Evolutionary conservation across 1,140 invertebrate species (phyloP).

Genomic region (Trachymyrmex cornetzi): DNA sequence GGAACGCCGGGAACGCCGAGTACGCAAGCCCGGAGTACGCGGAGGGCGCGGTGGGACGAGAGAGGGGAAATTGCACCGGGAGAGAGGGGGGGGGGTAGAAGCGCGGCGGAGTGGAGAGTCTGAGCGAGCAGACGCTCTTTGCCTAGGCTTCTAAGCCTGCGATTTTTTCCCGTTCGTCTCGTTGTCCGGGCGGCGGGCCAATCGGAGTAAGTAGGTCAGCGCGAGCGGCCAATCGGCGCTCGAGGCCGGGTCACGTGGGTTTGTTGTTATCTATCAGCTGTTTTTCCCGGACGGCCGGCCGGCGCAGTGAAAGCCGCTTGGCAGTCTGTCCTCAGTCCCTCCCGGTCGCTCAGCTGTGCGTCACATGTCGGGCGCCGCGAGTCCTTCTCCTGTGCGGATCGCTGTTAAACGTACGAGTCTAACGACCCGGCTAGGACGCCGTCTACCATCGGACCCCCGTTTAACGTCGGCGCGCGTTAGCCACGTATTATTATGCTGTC

Average conservation of each 20-base stretch:
- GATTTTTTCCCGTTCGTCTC: constrained; percentile 81
- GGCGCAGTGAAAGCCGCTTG: constrained; percentile 80
- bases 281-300: constrained; percentile 85
- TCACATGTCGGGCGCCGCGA: constrained; percentile 81
- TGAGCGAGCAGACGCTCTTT: constrained; percentile 71
- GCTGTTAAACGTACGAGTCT: constrained; percentile 44
- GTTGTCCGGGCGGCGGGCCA: constrained; percentile 80
- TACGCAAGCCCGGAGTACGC: constrained; percentile 42
- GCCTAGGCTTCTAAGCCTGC: constrained; percentile 75
- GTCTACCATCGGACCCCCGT: constrained; percentile 46
- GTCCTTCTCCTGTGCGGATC: constrained; percentile 51
- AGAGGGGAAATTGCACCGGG: too few species aligned
- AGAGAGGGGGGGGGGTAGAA: too few species aligned
- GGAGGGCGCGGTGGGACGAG: too few species aligned
- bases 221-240: constrained; percentile 80
- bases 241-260: constrained; percentile 86
- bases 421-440: constrained; percentile 50
- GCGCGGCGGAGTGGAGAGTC: constrained; percentile 71
- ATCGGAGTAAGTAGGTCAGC: constrained; percentile 80
- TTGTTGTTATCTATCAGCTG: constrained; percentile 89
- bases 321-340: constrained; percentile 81
- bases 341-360: constrained; percentile 85
- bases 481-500: constrained; percentile 80
- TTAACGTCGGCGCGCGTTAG: constrained; percentile 57
- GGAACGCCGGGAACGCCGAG: constrained; percentile 68